Evolutionary conservation across 37 sponge, comb jelly and placozoan species (phyloP).

Genomic region (Spongia lamella): DNA sequence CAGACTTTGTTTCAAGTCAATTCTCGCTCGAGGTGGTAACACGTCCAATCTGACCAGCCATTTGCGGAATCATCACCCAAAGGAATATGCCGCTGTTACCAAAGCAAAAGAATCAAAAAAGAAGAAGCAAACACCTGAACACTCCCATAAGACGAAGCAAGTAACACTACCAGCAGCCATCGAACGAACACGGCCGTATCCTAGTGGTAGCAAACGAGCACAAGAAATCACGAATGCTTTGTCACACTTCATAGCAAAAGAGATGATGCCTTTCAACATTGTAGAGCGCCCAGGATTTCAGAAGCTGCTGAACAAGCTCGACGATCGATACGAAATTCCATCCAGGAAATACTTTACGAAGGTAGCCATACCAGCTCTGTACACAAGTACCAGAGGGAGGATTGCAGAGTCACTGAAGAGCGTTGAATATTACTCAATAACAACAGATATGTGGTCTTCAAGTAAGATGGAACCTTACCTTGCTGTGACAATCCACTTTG

Average conservation of each 20-base stretch:
- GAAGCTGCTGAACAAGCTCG: background rate
- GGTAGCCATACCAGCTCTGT: conserved; percentile 14
- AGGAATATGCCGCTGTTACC: background rate
- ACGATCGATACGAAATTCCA: conserved; percentile 14
- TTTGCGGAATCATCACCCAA: conserved; percentile 10
- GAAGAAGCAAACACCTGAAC: too few species aligned
- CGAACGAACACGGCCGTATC: background rate
- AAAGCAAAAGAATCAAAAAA: conserved; percentile 16
- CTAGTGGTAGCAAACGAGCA: conserved; percentile 1
- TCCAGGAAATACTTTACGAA: conserved; percentile 11
- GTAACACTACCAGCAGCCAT: conserved; percentile 17
- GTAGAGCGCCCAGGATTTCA: conserved; percentile 17
- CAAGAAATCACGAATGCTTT: conserved; percentile 7
- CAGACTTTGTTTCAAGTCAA: background rate
- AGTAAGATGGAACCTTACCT: conserved; percentile 11
- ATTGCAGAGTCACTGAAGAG: background rate
- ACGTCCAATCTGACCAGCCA: conserved; percentile 27
- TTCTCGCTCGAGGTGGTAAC: conserved; percentile 17
- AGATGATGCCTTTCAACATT: conserved; percentile 14
- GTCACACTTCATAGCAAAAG: conserved; percentile 5
- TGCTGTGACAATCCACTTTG: conserved; percentile 16
- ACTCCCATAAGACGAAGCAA: background rate
- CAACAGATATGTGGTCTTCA: conserved; percentile 32
- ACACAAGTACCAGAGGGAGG: background rate
- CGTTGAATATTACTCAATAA: conserved; percentile 12